Conservation (phyloP, 2,113 vertebrate species). For the Neotoma lepida region DNA sequence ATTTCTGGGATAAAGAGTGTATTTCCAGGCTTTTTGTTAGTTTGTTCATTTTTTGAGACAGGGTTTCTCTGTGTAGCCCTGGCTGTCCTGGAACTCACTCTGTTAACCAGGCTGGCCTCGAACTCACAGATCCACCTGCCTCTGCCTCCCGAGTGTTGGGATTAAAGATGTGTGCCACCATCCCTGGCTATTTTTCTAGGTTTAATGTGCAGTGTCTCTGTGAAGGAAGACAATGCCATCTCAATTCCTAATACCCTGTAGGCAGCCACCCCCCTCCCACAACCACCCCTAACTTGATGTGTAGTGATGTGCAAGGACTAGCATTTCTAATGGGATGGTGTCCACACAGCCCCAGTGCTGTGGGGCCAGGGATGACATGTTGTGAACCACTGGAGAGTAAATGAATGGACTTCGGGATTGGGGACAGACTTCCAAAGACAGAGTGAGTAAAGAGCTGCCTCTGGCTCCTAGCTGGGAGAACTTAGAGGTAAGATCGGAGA, state of each 20-base stretch:
- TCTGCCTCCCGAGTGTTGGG: background rate
- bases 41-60: background rate
- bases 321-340: background rate
- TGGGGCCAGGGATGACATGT: background rate
- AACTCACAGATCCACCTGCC: background rate
- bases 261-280: background rate
- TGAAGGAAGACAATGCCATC: background rate
- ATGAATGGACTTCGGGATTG: background rate
- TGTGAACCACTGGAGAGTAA: background rate
- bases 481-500: background rate
- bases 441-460: background rate
- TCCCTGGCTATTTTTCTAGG: background rate
- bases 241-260: background rate
- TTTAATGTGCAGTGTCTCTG: background rate
- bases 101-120: background rate
- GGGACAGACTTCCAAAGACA: background rate
- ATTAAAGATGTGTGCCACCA: background rate
- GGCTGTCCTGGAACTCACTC: background rate
- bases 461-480: background rate
- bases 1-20: slow-evolving; percentile 30
- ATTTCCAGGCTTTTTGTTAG: background rate
- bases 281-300: background rate
- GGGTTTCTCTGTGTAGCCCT: background rate
- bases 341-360: background rate
- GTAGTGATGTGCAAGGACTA: background rate